Conservation (phyloP, 2,888 invertebrate genomes). For the Lasioglossum oenotherae region DNA sequence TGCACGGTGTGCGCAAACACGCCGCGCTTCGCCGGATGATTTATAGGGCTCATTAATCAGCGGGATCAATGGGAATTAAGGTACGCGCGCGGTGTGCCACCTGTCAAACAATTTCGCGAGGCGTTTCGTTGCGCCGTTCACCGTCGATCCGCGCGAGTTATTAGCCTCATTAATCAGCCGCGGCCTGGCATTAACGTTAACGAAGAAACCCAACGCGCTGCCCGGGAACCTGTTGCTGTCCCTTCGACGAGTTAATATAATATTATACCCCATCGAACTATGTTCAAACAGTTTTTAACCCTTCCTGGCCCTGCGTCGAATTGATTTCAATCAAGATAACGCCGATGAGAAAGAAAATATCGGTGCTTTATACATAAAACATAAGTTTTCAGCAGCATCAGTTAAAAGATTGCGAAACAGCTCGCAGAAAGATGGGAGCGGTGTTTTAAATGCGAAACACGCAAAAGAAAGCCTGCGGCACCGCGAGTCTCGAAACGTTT, state of each 20-base stretch:
- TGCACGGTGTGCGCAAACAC: neutral
- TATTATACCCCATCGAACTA: neutral
- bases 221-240: slow-evolving; percentile 53
- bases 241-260: slow-evolving; percentile 47
- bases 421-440: neutral
- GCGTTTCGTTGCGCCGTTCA: slow-evolving; percentile 40
- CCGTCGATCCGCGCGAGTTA: slow-evolving; percentile 53
- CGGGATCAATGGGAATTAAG: slow-evolving; percentile 67
- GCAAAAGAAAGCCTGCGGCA: neutral
- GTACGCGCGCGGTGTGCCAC: slow-evolving; percentile 44
- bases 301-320: neutral
- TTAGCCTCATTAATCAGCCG: slow-evolving; percentile 65
- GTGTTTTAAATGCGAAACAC: neutral
- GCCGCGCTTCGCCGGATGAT: slow-evolving; percentile 27
- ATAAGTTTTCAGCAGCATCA: neutral
- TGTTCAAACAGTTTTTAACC: neutral
- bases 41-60: slow-evolving; percentile 59
- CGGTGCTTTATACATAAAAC: neutral
- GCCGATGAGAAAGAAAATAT: neutral
- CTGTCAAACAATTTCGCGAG: slow-evolving; percentile 61
- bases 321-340: neutral
- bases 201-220: slow-evolving; percentile 43
- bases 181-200: slow-evolving; percentile 54
- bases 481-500: neutral
- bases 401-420: neutral